Base-by-base conservation (phyloP, 2,797 vertebrate species). In the Lycodopsis pacificus region DNA sequence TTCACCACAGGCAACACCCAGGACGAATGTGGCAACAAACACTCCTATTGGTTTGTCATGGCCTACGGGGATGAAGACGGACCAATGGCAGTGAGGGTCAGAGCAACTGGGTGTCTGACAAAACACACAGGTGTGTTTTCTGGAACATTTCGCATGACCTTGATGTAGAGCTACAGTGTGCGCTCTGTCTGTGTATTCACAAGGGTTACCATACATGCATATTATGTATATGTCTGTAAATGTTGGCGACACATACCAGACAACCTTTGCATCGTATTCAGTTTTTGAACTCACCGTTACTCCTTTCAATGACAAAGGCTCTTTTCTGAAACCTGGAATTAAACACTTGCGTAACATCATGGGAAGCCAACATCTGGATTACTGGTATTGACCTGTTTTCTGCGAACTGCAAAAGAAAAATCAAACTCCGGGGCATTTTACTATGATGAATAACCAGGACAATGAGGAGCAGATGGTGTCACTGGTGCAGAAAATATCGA, bases 111-210 rank as follows among this genome's bases (percentile, higher is more conserved):
- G 5, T 15, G 20, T 46, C 40, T 63, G 62, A 76, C 0, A 2
- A 49, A 46, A 71, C 59, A 57, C 34, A 82, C 93, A 94, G 89
- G 90, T 94, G 94, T 61, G 8, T 62, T 75, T 71, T 73, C 15
- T 51, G 51, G 80, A 73, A 93, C 84, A 91, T 85, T 94, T 95
- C 93, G 2, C 93, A 88, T 84, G 86, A 88, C 83, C 80, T 89
- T 83, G 44, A 72, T 62, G 19, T 15, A 36, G 40, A 42, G 19
- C 0, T 12, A n/a, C 19, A 49, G 46, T 25, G 1, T 38, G 6
- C 62, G 2, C 34, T 56, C 17, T 6, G 0, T 1, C 9, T 25
- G 5, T 65, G 20, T 22, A 14, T 72, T 80, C 22, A 34, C 46
- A 25, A 63, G 46, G 27, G 48, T 63, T 65, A 17, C 38, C 22